Percentiles rank a stretch among this genome's conserved stretches.
Evolutionary conservation across 2,888 invertebrate species (phyloP).

Genomic region (Drosophila subquinaria): DNA sequence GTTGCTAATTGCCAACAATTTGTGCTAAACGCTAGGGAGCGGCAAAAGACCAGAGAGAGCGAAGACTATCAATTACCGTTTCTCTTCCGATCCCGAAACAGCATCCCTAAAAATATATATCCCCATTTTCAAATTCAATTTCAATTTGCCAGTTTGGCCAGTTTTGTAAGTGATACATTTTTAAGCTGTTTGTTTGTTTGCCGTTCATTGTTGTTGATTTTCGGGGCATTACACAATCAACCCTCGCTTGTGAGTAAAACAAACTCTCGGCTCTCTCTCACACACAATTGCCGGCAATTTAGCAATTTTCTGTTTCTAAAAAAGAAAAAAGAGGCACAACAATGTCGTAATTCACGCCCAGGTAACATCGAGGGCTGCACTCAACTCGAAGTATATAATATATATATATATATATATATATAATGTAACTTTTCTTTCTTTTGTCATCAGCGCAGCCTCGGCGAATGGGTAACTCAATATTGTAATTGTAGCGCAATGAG

Average conservation of each 20-base stretch:
- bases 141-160: slow-evolving; percentile 32
- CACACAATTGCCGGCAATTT: slow-evolving; percentile 75
- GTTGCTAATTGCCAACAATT: slow-evolving; percentile 79
- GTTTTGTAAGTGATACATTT: slow-evolving; percentile 17
- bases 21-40: slow-evolving; percentile 73
- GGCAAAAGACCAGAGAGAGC: slow-evolving; percentile 14
- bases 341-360: slow-evolving; percentile 84
- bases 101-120: slow-evolving; percentile 26
- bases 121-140: neutral
- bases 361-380: slow-evolving; percentile 61
- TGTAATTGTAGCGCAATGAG: slow-evolving; percentile 85
- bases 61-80: slow-evolving; percentile 70
- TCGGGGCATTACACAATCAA: slow-evolving; percentile 59
- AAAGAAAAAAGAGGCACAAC: slow-evolving; percentile 55
- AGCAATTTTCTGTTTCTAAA: slow-evolving; percentile 72
- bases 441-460: slow-evolving; percentile 52
- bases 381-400: neutral
- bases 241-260: slow-evolving; percentile 47
- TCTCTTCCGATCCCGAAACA: slow-evolving; percentile 41
- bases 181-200: slow-evolving; percentile 17
- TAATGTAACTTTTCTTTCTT: slow-evolving; percentile 71
- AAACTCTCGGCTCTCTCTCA: slow-evolving; percentile 43
- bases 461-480: slow-evolving; percentile 82
- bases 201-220: slow-evolving; percentile 10
- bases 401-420: slow-evolving; percentile 27